phyloP scores from a whole-genome alignment of 2,113 vertebrate species.

The Morone saxatilis region DNA sequence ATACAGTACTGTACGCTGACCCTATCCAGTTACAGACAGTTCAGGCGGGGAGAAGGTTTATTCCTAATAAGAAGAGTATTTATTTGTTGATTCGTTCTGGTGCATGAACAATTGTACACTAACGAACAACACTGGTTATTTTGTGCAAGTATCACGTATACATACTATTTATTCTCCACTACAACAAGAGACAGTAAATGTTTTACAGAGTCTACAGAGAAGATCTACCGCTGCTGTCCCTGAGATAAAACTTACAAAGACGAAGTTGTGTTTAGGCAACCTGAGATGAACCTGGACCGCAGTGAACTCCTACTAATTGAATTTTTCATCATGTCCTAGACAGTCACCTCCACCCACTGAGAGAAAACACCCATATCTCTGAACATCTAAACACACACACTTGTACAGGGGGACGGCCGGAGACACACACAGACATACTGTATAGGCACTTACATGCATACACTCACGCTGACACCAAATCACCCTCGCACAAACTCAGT shows the following conservation, averaged over 20 bases:
- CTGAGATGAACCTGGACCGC: conserved; percentile 52
- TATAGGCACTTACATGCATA: conserved; percentile 41
- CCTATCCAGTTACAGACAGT: too few species aligned
- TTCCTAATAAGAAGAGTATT: too few species aligned
- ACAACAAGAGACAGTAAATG: conserved; percentile 54
- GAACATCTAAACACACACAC: conserved; percentile 57
- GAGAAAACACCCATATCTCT: conserved; percentile 61
- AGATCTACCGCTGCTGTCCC: conserved; percentile 13
- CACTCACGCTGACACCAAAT: conserved; percentile 60
- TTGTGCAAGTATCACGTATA: conserved; percentile 8
- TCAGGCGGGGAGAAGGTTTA: too few species aligned
- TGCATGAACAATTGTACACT: background rate
- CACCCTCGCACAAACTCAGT: conserved; percentile 63
- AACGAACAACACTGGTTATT: background rate
- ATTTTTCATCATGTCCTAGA: conserved; percentile 65
- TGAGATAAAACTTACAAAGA: conserved; percentile 43
- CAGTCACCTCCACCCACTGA: conserved; percentile 60
- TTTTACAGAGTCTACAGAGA: conserved; percentile 13
- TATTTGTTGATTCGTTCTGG: background rate
- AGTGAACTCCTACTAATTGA: conserved; percentile 60
- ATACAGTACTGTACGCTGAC: too few species aligned
- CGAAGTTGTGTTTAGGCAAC: conserved; percentile 57
- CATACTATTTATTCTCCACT: conserved; percentile 58
- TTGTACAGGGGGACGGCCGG: conserved; percentile 23
- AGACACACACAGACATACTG: conserved; percentile 43